These are phyloP conservation scores for Heliconius eleuchia DNA, from an alignment of 1,140 invertebrate genomes.

Conservation along the genomic window DNA sequence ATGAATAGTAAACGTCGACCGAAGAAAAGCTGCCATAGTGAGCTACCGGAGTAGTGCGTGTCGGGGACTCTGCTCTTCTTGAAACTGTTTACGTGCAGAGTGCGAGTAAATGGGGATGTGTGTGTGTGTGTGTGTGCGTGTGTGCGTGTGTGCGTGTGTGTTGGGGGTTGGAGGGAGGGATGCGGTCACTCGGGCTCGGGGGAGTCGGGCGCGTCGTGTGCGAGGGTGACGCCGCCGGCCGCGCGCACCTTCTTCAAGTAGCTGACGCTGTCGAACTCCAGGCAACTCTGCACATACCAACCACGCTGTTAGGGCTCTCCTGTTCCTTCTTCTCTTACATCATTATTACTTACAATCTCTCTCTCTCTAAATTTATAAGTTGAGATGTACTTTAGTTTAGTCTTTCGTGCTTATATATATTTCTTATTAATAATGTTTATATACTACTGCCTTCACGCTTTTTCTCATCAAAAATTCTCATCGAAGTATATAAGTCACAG, in stretches of 20 bases:
- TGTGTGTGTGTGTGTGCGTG: conserved; percentile 8
- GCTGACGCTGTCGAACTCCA: conserved; percentile 78
- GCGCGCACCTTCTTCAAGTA: conserved; percentile 73
- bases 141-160: conserved; percentile 26
- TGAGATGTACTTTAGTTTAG: no score
- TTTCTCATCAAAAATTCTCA: no score
- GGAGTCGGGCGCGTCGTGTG: conserved; percentile 71
- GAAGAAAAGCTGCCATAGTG: conserved; percentile 19
- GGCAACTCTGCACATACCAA: conserved; percentile 68
- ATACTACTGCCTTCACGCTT: no score
- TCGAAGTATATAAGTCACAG: no score
- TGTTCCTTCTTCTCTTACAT: conserved; percentile 3
- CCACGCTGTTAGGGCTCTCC: conserved; percentile 31
- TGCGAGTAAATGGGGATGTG: conserved; percentile 11
- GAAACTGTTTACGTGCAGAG: neutral
- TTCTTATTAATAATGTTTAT: no score
- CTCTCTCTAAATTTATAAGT: no score
- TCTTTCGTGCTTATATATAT: no score
- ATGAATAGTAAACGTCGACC: neutral
- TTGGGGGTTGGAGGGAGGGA: conserved; percentile 22
- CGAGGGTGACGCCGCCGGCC: conserved; percentile 59
- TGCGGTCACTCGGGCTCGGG: conserved; percentile 70
- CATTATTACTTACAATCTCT: no score
- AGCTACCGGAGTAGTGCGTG: conserved; percentile 7
- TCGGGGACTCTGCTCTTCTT: neutral